A percentile compares a stretch with the other conserved stretches of the same genome.
Evolutionary conservation across 2,888 invertebrate genomes (phyloP).

Genomic region (Corythucha ciliata): DNA sequence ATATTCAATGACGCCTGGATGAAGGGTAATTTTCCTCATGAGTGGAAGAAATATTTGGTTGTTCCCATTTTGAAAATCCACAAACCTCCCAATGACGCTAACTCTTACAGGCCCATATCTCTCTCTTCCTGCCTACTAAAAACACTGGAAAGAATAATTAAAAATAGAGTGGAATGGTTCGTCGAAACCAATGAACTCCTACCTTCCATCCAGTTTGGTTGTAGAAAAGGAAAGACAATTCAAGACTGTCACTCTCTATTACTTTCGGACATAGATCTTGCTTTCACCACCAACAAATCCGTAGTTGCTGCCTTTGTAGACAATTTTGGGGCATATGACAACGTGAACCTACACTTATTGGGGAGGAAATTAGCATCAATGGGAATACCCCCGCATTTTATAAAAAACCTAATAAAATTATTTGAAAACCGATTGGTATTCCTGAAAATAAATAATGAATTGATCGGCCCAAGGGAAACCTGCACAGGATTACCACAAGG

Average conservation of each 20-base stretch:
- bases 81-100: no score
- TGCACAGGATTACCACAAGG: neutral
- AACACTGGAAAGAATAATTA: neutral
- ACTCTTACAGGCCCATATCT: no score
- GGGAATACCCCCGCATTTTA: neutral
- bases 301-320: neutral
- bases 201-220: neutral
- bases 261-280: neutral
- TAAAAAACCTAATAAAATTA: neutral
- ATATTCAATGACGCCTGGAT: neutral
- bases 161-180: neutral
- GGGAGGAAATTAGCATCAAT: no score
- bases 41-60: no score
- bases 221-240: neutral
- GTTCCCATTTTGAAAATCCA: no score
- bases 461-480: neutral
- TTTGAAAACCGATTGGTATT: neutral
- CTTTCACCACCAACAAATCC: neutral
- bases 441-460: neutral
- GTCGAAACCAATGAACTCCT: neutral
- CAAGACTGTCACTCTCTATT: neutral
- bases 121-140: neutral
- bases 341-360: neutral
- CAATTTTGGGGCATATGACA: neutral
- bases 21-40: no score